Evolutionary conservation across 2,888 invertebrate genomes (phyloP).

Genomic region (Lithosia quadra): DNA sequence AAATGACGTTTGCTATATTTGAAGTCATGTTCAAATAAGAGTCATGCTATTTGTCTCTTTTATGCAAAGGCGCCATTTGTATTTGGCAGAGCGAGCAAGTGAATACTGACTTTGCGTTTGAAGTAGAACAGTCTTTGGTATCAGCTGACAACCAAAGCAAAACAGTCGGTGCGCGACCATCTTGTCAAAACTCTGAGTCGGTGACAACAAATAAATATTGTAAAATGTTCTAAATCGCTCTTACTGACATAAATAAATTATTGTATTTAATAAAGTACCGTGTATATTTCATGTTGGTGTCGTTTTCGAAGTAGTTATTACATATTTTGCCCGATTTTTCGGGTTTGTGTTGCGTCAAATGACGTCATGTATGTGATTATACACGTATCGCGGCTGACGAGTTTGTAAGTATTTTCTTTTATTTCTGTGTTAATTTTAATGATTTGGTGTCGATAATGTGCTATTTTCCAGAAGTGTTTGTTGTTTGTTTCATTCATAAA

Average conservation of each 20-base stretch:
- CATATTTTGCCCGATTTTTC: conserved; percentile 85
- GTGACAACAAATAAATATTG: conserved; percentile 86
- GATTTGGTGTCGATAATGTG: conserved; percentile 61
- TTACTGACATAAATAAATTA: conserved; percentile 80
- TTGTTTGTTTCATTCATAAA: conserved; percentile 81
- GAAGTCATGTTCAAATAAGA: conserved; percentile 67
- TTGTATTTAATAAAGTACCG: conserved; percentile 79
- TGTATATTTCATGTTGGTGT: conserved; percentile 78
- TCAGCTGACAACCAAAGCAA: conserved; percentile 88
- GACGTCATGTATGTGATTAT: conserved; percentile 87
- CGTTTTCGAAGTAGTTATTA: conserved; percentile 75
- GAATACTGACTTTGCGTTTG: conserved; percentile 60
- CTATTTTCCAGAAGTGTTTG: conserved; percentile 62
- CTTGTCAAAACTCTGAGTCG: conserved; percentile 86
- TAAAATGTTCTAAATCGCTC: conserved; percentile 84
- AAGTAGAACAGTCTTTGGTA: conserved; percentile 80
- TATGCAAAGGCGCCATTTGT: background rate
- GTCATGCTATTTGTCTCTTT: conserved; percentile 66
- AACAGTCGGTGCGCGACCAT: conserved; percentile 88
- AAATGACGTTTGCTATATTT: conserved; percentile 79
- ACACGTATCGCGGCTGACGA: conserved; percentile 85
- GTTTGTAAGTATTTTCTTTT: conserved; percentile 86
- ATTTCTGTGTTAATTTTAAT: conserved; percentile 79
- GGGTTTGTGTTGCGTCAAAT: conserved; percentile 86
- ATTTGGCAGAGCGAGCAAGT: conserved; percentile 60